phyloP scores from a whole-genome alignment of 2,888 invertebrate genomes.

The Andricus curvator region DNA sequence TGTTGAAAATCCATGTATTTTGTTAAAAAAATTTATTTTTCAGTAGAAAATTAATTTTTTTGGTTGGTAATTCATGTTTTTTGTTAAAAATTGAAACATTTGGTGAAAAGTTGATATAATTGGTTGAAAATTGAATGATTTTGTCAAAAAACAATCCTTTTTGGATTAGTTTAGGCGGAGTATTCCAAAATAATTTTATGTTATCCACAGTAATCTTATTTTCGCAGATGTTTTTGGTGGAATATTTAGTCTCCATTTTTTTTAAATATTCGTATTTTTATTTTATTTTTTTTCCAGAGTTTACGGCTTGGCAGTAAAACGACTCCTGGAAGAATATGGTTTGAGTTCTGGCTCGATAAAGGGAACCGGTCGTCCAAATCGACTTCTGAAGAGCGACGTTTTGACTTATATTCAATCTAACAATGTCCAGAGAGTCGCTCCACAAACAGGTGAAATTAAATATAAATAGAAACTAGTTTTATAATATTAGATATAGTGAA shows the following conservation, averaged over 20 bases:
- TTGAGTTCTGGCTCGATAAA: slow-evolving; percentile 78
- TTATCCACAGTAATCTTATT: fast-evolving
- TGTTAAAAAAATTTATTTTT: too few species aligned
- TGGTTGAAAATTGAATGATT: too few species aligned
- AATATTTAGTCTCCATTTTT: slow-evolving; percentile 19
- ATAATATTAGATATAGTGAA: too few species aligned
- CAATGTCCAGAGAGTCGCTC: slow-evolving; percentile 75
- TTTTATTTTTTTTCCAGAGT: slow-evolving; percentile 61
- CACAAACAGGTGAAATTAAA: slow-evolving; percentile 64
- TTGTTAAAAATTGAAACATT: too few species aligned
- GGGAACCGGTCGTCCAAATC: slow-evolving; percentile 82
- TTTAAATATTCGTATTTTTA: background rate
- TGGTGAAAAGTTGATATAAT: too few species aligned
- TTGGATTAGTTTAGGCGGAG: too few species aligned
- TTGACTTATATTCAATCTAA: slow-evolving; percentile 78
- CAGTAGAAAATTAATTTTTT: too few species aligned
- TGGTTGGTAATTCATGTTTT: too few species aligned
- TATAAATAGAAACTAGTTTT: background rate
- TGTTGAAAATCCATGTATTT: too few species aligned
- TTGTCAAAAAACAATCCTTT: too few species aligned
- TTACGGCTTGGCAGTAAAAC: slow-evolving; percentile 83
- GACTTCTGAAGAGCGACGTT: slow-evolving; percentile 82
- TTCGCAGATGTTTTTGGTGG: too few species aligned
- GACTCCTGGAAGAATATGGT: slow-evolving; percentile 82
- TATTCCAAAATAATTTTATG: too few species aligned